Evolutionary conservation across 64 coral and sea anemone species (phyloP), one percentile per base, ranked within the genome.

Genomic region (Porites australiensis): DNA sequence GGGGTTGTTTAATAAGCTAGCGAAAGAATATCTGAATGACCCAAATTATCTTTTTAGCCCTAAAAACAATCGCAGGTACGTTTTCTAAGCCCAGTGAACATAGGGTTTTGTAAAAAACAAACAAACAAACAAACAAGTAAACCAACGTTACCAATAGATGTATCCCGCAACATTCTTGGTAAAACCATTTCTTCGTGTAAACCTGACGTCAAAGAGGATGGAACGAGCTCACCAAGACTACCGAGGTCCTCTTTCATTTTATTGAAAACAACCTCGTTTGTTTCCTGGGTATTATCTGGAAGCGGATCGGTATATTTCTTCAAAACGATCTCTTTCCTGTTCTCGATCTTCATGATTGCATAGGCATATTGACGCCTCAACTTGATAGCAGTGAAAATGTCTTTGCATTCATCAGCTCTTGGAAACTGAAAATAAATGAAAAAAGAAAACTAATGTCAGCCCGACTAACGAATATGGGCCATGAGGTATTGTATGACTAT

Each of bases 311-410:
- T 11, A 23, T 6, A 20, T 53, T 2, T 37, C 57, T 54, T 51
- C 75, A 78, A 3, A 2, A 78, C 75, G 11, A 78, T 54, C 22
- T 53, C 75, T 53, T 53, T 78, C 57, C 50, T 78, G 19, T 58
- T 51, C 10, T 78, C 8, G 20, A 78, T 78, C 75, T 8, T 78
- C 75, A 78, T 78, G 50, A 78, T 21, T 12, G 75, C 75, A 78
- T 78, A 78, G 6, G 49, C 75, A 78, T 78, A 51, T 11, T 55
- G 18, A n/a, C 57, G 49, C 21, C 57, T 78, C 16, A 54, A 8
- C 50, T 78, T 78, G 50, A 78, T 78, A 8, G 49, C 19, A n/a
- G 75, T 23, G 7, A 78, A 78, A 51, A 78, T 55, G 16, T 19
- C 75, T 78, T 78, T 78, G 19, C 75, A 78, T 54, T 78, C 50